Evolutionary conservation across 2,113 vertebrate genomes (phyloP).

Genomic region (Platichthys flesus): DNA sequence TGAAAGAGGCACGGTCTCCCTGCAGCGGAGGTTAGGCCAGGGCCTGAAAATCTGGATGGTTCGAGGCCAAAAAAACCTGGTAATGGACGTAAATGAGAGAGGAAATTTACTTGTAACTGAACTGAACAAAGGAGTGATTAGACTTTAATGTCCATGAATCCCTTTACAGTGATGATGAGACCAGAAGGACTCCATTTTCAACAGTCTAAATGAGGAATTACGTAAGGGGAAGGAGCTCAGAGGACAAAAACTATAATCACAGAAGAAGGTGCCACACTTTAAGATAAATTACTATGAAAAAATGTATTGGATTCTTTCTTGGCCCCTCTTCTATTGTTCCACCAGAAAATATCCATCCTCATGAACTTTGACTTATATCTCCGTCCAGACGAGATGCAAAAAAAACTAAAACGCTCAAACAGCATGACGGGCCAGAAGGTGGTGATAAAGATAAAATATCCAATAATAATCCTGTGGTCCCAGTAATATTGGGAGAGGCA

Average conservation of each 20-base stretch:
- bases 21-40: slow-evolving; percentile 38
- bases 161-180: slow-evolving; percentile 59
- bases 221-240: background rate
- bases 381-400: no score
- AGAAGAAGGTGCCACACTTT: background rate
- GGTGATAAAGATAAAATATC: no score
- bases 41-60: slow-evolving; percentile 28
- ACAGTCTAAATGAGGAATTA: background rate
- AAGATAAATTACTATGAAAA: background rate
- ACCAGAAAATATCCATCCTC: no score
- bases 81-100: slow-evolving; percentile 31
- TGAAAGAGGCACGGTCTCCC: slow-evolving; percentile 43
- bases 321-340: no score
- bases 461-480: no score
- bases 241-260: background rate
- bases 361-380: no score
- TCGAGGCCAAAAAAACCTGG: slow-evolving; percentile 38
- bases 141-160: slow-evolving; percentile 59
- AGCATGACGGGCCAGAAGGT: no score
- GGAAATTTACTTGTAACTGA: slow-evolving; percentile 34
- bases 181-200: slow-evolving; percentile 42
- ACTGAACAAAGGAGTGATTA: slow-evolving; percentile 38
- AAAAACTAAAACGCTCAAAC: no score
- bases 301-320: no score
- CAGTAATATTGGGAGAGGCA: no score